These are phyloP conservation scores for Drosophila subpulchrella DNA, from an alignment of 1,140 invertebrate species.

Conservation along the genomic window DNA sequence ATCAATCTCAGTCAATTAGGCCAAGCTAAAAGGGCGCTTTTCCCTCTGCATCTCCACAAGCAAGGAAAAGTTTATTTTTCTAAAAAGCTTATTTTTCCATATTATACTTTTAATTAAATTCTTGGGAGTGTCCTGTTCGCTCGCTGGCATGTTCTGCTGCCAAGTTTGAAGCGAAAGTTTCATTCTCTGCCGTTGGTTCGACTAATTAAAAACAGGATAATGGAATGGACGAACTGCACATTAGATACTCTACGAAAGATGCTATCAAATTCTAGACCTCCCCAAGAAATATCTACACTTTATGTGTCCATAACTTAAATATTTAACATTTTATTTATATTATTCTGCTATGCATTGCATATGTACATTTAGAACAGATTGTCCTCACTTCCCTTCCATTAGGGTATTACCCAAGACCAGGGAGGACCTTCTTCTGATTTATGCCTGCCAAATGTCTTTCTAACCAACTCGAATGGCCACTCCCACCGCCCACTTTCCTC, in stretches of 20 bases:
- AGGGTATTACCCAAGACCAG: background rate
- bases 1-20: slow-evolving; percentile 74
- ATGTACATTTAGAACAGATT: background rate
- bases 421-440: slow-evolving; percentile 20
- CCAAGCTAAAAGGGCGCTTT: slow-evolving; percentile 24
- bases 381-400: background rate
- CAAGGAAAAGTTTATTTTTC: slow-evolving; percentile 12
- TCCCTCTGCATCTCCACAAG: slow-evolving; percentile 4
- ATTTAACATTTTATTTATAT: background rate
- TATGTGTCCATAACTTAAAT: background rate
- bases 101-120: slow-evolving; percentile 66
- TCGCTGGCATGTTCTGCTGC: background rate
- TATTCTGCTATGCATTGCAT: background rate
- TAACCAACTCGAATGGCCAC: background rate
- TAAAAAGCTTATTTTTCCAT: slow-evolving; percentile 25
- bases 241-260: background rate
- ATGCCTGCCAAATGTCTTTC: slow-evolving; percentile 10
- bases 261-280: too few relatives aligned
- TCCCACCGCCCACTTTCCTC: background rate
- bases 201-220: slow-evolving; percentile 35
- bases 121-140: background rate
- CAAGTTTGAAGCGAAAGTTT: slow-evolving; percentile 10
- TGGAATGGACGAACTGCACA: slow-evolving; percentile 1
- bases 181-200: background rate
- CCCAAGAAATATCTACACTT: background rate